Base-by-base conservation (phyloP, 1,140 invertebrate genomes). In the Trinorchestia longiramus region DNA sequence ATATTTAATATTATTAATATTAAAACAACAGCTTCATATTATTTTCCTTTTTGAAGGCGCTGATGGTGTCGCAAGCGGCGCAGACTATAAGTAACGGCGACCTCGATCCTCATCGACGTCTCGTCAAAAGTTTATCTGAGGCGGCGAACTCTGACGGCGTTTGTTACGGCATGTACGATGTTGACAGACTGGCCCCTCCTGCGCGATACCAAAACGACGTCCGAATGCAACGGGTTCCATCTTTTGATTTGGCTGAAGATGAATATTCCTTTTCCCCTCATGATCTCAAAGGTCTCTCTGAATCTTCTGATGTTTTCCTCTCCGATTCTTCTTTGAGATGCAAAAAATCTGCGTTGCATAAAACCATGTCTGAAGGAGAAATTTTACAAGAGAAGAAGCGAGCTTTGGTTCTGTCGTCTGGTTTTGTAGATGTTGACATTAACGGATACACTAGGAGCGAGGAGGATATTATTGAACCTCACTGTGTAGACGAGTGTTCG, bases 1-100 rank as follows among this genome's bases (percentile, higher is more conserved):
- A n/a, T n/a, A n/a, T n/a, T n/a, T n/a, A n/a, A n/a, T n/a, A n/a
- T n/a, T n/a, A n/a, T n/a, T n/a, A n/a, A n/a, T n/a, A n/a, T n/a
- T n/a, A n/a, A n/a, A n/a, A 77, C 28, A 36, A 77, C 62, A 23
- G 28, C 62, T 77, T 77, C 62, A 77, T 3, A 90, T 90, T 90
- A 0, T 43, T 41, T n/a, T 96, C 23, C 47, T 45, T 45, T 94
- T 95, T 42, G 19, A 95, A 97, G 97, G 98, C 99, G 87, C 98
- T 98, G 97, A 99, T 99, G 98, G 98, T 99, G 43, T 99, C 98
- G 4, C 98, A 99, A 97, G 98, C 98, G 43, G 98, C 98, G 17
- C 98, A 99, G 97, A 99, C 98, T 0, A 99, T 99, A 97, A 98
- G 98, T 0, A 97, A 98, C 43, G 97, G 98, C 96, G 97, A 96